Evolutionary conservation across 2,888 invertebrate genomes (phyloP), one percentile per base, ranked within the genome.

Genomic region (Aphodius sticticus): DNA sequence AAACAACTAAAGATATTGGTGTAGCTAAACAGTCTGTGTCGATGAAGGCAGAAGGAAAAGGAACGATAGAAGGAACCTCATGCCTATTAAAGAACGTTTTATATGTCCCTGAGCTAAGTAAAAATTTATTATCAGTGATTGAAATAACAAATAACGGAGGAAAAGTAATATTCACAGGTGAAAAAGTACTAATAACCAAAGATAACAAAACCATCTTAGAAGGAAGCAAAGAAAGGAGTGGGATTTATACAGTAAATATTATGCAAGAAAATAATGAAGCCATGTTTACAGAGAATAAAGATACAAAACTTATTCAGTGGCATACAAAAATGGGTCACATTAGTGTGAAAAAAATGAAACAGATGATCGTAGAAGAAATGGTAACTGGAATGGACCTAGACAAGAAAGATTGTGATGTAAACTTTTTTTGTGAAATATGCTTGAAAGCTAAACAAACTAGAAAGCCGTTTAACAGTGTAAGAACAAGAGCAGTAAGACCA

Each of bases 341-440:
- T 9, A 5, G 7, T 53, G 12, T 1, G 1, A 53, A 12, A 53
- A 53, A 9, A 53, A 3, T 53, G 7, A 53, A 53, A 53, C 53
- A 53, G 12, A 53, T 53, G 53, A 53, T 53, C 53, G 53, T 53
- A 9, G 53, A 53, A 53, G 53, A 53, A 12, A 53, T 53, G 53
- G 53, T 12, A 53, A 53, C 53, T 7, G 53, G 53, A 53, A 53
- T 53, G 7, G 53, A 53, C 12, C 12, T 53, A 12, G 12, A 53
- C 12, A 53, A 12, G 53, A 53, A 53, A 7, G 53, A 53, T 9
- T 53, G 53, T 12, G 12, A 53, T 12, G 53, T 7, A 53, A 12
- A 53, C 12, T 53, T 53, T 70, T 74, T 53, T 69, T 79, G 79
- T 77, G 77, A 79, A 77, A 69, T 76, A 16, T 80, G 69, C 70